Conservation (phyloP, 2,888 invertebrate species). For the Cerastis leucographa region DNA sequence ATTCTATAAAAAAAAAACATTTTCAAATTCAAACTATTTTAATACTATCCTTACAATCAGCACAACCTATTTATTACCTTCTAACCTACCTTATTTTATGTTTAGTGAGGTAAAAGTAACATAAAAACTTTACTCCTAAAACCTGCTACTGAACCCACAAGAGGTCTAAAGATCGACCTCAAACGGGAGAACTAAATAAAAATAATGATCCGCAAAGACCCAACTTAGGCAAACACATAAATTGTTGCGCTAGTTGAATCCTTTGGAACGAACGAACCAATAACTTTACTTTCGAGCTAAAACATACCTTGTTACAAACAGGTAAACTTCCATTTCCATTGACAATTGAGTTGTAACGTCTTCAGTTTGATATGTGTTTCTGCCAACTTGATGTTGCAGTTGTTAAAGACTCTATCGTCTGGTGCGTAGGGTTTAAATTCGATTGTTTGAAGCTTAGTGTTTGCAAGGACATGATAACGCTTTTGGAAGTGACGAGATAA, state of each 20-base stretch:
- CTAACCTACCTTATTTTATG: conserved; percentile 6
- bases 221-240: conserved; percentile 85
- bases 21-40: not conserved
- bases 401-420: conserved; percentile 53
- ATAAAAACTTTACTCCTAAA: conserved; percentile 50
- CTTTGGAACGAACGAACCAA: conserved; percentile 74
- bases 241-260: conserved; percentile 82
- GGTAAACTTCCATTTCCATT: conserved; percentile 59
- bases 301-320: conserved; percentile 63
- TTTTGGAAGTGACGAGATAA: conserved; percentile 79
- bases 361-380: conserved; percentile 65
- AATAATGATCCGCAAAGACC: conserved; percentile 83
- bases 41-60: not conserved
- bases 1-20: not conserved
- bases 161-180: conserved; percentile 57
- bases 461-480: conserved; percentile 71
- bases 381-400: conserved; percentile 49
- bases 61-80: not conserved
- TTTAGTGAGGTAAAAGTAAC: not conserved
- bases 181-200: conserved; percentile 74
- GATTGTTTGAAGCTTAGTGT: conserved; percentile 20
- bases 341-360: conserved; percentile 55
- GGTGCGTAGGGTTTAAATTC: conserved; percentile 62
- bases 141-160: conserved; percentile 35
- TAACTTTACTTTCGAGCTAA: conserved; percentile 68